These are phyloP conservation scores for Cylindroiulus punctatus DNA, from an alignment of 2,888 invertebrate genomes.

Conservation along the genomic window DNA sequence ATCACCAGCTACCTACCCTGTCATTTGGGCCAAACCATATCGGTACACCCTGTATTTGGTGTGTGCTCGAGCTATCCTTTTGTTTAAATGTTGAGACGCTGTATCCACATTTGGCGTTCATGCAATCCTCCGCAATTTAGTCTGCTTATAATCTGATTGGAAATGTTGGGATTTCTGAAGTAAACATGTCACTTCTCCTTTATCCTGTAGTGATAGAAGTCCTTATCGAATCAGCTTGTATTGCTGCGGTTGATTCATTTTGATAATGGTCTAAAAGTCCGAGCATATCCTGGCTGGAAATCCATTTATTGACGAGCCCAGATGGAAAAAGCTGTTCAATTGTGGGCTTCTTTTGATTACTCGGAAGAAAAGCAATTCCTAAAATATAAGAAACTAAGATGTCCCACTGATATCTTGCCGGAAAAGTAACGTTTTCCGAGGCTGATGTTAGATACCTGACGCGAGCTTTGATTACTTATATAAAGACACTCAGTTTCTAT, in stretches of 20 bases:
- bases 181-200: constrained; percentile 6
- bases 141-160: not conserved
- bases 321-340: not conserved
- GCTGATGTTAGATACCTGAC: not conserved
- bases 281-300: not conserved
- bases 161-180: constrained; percentile 11
- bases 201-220: not conserved
- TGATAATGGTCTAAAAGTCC: constrained; percentile 5
- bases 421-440: not conserved
- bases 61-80: not conserved
- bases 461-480: not conserved
- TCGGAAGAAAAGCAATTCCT: constrained; percentile 16
- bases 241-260: not conserved
- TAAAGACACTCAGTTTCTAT: not conserved
- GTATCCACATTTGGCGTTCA: not conserved
- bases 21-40: too few relatives aligned
- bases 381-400: constrained; percentile 4
- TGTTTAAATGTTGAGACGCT: not conserved
- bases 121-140: not conserved
- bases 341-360: not conserved
- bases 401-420: not conserved
- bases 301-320: not conserved
- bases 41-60: not conserved
- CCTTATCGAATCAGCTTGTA: not conserved
- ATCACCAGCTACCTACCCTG: too few relatives aligned